Evolutionary conservation across 2,888 invertebrate species (phyloP), one percentile per base, ranked within the genome.

Genomic region (Timema podura): DNA sequence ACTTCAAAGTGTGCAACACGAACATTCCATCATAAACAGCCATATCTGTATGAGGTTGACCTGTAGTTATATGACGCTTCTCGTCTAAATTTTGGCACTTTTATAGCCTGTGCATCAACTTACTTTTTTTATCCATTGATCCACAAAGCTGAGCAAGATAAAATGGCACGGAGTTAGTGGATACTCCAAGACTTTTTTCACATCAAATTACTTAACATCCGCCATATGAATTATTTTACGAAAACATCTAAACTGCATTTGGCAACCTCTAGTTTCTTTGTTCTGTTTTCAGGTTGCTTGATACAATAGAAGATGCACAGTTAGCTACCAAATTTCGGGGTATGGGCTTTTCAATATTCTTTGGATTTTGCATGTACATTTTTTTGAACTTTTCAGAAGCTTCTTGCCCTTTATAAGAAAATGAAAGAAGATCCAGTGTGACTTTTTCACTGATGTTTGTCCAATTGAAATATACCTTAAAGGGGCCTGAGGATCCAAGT

Each of bases 61-160:
- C 13, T 57, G 57, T 11, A 57, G n/a, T n/a, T 57, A 16, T 57
- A 57, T 57, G 13, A 57, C 16, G 6, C 57, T 57, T 16, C 16
- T 7, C n/a, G n/a, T 57, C 57, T 15, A 57, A 57, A 57, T 57
- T 57, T 16, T 57, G 57, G 57, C 16, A 57, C n/a, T 57, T 16
- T 57, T 57, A 6, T 57, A 57, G 57, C 57, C n/a, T 57, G 57
- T 57, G 57, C 57, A 57, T 57, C 57, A 57, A 57, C 57, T 57
- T 57, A 57, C 57, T 57, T 57, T 57, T 57, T 57, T 57, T 57
- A 57, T 57, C 16, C 7, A 57, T 57, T 6, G 7, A 57, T 16
- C 57, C n/a, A 16, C 57, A 9, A 57, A 57, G n/a, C 57, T 57
- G 57, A 57, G 57, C 57, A n/a, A 57, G 57, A 57, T n/a, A 57